Percentiles rank a stretch among this genome's conserved stretches.
phyloP scores from a whole-genome alignment of 2,888 invertebrate genomes.

The Lapara coniferarum region DNA sequence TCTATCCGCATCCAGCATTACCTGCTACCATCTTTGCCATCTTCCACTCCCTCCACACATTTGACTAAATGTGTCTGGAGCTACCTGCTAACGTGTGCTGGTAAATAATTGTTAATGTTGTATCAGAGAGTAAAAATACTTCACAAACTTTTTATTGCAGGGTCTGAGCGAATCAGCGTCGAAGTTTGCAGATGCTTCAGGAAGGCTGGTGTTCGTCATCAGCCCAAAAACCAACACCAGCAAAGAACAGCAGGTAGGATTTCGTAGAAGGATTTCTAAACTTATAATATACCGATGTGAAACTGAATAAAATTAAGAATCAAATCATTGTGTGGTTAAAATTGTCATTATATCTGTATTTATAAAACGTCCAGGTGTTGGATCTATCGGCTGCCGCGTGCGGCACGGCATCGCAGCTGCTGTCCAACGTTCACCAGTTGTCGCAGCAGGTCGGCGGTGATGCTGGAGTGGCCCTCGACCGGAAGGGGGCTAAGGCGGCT shows the following conservation, averaged over 20 bases:
- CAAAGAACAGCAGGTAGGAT: slow-evolving; percentile 29
- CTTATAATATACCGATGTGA: too few relatives aligned
- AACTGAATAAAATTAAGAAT: too few relatives aligned
- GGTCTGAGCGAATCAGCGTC: slow-evolving; percentile 38
- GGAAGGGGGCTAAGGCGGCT: slow-evolving; percentile 39
- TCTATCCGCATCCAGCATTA: too few relatives aligned
- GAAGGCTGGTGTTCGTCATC: slow-evolving; percentile 33
- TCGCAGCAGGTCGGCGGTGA: slow-evolving; percentile 41
- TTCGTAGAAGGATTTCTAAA: too few relatives aligned
- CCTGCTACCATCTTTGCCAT: too few relatives aligned
- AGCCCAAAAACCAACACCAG: slow-evolving; percentile 26
- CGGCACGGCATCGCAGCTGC: slow-evolving; percentile 47
- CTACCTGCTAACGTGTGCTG: too few relatives aligned
- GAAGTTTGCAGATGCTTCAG: slow-evolving; percentile 36
- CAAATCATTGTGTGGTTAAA: too few relatives aligned
- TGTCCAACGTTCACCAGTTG: slow-evolving; percentile 48
- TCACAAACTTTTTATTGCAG: slow-evolving; percentile 32
- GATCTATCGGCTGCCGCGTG: slow-evolving; percentile 49
- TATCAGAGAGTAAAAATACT: too few relatives aligned
- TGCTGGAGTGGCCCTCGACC: slow-evolving; percentile 45
- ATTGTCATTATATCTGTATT: too few relatives aligned
- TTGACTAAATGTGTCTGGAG: too few relatives aligned
- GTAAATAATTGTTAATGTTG: too few relatives aligned
- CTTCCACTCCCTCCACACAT: too few relatives aligned
- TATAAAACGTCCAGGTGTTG: slow-evolving; percentile 35